phyloP scores from a whole-genome alignment of 2,797 vertebrate genomes.

The Acanthiza pusilla region DNA sequence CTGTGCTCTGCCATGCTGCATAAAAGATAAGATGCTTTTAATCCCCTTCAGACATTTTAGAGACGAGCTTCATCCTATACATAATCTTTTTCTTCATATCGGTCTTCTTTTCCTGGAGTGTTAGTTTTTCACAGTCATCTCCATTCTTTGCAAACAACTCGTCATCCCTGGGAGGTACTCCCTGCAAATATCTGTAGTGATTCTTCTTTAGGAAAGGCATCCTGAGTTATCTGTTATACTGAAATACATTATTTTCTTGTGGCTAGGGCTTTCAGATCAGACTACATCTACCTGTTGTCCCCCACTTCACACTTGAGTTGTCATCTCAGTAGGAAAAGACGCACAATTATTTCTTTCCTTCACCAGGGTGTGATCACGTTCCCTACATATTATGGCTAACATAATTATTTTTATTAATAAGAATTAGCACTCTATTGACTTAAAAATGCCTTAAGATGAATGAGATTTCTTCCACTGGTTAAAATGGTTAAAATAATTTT shows the following conservation, averaged over 20 bases:
- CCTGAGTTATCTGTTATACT: not conserved
- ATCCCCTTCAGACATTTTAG: not conserved
- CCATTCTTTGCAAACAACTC: not conserved
- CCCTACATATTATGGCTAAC: not conserved
- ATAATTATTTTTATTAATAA: not conserved
- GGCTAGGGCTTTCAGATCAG: not conserved
- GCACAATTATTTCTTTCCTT: not conserved
- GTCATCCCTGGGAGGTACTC: not conserved
- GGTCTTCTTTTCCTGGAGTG: not conserved
- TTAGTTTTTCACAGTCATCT: not conserved
- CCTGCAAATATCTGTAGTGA: not conserved
- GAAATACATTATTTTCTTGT: not conserved
- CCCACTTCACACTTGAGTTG: not conserved
- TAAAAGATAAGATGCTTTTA: not conserved
- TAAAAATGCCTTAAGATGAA: not conserved
- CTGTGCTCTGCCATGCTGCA: not conserved
- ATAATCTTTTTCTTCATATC: not conserved
- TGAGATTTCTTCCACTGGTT: not conserved
- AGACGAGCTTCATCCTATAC: not conserved
- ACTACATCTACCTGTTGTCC: not conserved
- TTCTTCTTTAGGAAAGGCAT: not conserved
- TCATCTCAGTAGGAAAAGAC: not conserved
- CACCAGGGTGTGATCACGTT: accelerated
- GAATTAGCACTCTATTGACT: not conserved
- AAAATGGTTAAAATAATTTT: too few species aligned